Conservation (phyloP, 2,113 vertebrate genomes). For the Leptobrachium ailaonicum region DNA sequence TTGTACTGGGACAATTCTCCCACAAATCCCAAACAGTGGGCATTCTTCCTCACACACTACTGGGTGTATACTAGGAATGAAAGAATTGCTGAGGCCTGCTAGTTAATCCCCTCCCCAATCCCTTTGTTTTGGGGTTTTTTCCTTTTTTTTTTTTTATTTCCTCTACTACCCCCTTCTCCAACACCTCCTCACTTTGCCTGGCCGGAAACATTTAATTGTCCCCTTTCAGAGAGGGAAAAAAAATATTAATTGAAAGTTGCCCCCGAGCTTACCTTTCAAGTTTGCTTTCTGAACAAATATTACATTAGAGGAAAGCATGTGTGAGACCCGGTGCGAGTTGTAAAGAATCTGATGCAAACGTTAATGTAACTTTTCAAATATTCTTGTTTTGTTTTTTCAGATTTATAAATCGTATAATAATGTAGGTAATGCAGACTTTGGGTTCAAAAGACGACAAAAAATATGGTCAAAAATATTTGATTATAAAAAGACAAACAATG, state of each 20-base stretch:
- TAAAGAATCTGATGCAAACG: slow-evolving; percentile 23
- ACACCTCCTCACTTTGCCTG: slow-evolving; percentile 95
- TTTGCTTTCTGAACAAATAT: slow-evolving; percentile 69
- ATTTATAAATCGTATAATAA: slow-evolving; percentile 42
- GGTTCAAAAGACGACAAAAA: slow-evolving; percentile 28
- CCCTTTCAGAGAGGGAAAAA: slow-evolving; percentile 78
- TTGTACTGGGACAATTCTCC: slow-evolving; percentile 97
- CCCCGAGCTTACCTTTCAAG: slow-evolving; percentile 80
- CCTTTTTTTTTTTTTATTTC: slow-evolving; percentile 66
- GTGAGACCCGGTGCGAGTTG: slow-evolving; percentile 15
- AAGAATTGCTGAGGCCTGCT: slow-evolving; percentile 84
- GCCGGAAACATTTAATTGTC: slow-evolving; percentile 99
- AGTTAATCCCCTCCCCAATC: slow-evolving; percentile 76
- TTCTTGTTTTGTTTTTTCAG: slow-evolving; percentile 18
- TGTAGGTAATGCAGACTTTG: slow-evolving; percentile 25
- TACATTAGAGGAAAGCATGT: slow-evolving; percentile 56
- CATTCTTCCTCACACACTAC: slow-evolving; percentile 94
- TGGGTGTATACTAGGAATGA: slow-evolving; percentile 92
- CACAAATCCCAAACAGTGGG: slow-evolving; percentile 92
- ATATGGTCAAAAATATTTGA: neutral
- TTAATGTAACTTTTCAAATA: slow-evolving; percentile 40
- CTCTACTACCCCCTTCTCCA: slow-evolving; percentile 70
- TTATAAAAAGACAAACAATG: no score
- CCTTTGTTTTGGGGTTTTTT: slow-evolving; percentile 78
- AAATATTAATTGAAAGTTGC: slow-evolving; percentile 99